phyloP scores from a whole-genome alignment of 2,888 invertebrate genomes.

The Hirtodrosophila duncani region DNA sequence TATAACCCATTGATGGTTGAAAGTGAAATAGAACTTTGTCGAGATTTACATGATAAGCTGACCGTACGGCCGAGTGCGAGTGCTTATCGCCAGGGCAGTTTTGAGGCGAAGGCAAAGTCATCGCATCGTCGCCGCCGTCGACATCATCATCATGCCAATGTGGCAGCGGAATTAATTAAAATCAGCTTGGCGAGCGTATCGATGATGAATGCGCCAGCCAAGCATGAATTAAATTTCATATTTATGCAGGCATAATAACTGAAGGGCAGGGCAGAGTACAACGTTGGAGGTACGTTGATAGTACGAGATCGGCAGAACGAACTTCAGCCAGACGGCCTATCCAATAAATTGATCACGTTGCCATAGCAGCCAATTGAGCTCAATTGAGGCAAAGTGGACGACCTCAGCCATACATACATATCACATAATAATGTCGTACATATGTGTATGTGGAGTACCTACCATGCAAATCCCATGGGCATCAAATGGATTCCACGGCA shows the following conservation, averaged over 20 bases:
- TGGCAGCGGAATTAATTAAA: slow-evolving; percentile 67
- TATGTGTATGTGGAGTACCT: no score
- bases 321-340: no score
- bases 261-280: neutral
- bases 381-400: slow-evolving; percentile 40
- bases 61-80: slow-evolving; percentile 3
- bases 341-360: slow-evolving; percentile 34
- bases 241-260: slow-evolving; percentile 23
- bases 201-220: slow-evolving; percentile 38
- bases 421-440: slow-evolving; percentile 7
- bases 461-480: slow-evolving; percentile 98
- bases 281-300: neutral
- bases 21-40: slow-evolving; percentile 11
- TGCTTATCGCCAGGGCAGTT: no score
- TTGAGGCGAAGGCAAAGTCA: slow-evolving; percentile 6
- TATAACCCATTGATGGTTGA: slow-evolving; percentile 22
- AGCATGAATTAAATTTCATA: slow-evolving; percentile 54
- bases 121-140: slow-evolving; percentile 20
- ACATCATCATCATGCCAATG: slow-evolving; percentile 24
- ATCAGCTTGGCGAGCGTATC: slow-evolving; percentile 30
- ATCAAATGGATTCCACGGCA: slow-evolving; percentile 93
- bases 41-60: slow-evolving; percentile 39
- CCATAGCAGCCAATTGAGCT: slow-evolving; percentile 61
- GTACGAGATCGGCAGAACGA: no score
- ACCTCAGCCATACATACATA: neutral